Conservation (phyloP, 2,797 vertebrate species). For the Alexandromys oeconomus region DNA sequence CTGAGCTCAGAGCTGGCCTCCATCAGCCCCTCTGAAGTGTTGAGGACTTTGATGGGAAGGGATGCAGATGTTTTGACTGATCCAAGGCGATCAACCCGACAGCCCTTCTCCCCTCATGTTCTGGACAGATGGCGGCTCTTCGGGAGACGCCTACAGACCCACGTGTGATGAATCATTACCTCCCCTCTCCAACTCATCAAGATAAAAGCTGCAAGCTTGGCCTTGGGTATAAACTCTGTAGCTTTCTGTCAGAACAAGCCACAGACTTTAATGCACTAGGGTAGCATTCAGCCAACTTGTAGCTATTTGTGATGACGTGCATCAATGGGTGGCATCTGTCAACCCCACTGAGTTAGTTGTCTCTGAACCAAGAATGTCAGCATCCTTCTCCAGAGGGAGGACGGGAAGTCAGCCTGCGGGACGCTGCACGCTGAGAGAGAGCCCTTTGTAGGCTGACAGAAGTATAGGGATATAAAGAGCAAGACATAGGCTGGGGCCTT, state of each 20-base stretch:
- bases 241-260: slow-evolving; percentile 63
- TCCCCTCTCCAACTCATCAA: slow-evolving; percentile 57
- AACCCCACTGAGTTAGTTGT: background rate
- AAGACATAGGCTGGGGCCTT: background rate
- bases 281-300: background rate
- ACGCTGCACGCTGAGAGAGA: too few species aligned
- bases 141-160: slow-evolving; percentile 42
- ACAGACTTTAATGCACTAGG: slow-evolving; percentile 22
- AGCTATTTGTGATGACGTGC: slow-evolving; percentile 35
- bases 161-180: slow-evolving; percentile 25
- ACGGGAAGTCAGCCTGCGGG: background rate
- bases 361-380: slow-evolving; percentile 20
- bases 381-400: background rate
- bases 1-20: slow-evolving; percentile 50
- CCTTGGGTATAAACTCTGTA: slow-evolving; percentile 9
- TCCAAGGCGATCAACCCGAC: slow-evolving; percentile 43
- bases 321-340: background rate
- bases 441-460: background rate
- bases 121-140: slow-evolving; percentile 57
- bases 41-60: slow-evolving; percentile 59
- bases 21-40: background rate
- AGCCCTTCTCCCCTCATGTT: slow-evolving; percentile 39
- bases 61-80: slow-evolving; percentile 42
- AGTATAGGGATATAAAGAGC: background rate
- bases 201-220: slow-evolving; percentile 53